These are phyloP conservation scores for Caenorhabditis becei DNA, from an alignment of 2,888 invertebrate genomes.

Conservation along the genomic window DNA sequence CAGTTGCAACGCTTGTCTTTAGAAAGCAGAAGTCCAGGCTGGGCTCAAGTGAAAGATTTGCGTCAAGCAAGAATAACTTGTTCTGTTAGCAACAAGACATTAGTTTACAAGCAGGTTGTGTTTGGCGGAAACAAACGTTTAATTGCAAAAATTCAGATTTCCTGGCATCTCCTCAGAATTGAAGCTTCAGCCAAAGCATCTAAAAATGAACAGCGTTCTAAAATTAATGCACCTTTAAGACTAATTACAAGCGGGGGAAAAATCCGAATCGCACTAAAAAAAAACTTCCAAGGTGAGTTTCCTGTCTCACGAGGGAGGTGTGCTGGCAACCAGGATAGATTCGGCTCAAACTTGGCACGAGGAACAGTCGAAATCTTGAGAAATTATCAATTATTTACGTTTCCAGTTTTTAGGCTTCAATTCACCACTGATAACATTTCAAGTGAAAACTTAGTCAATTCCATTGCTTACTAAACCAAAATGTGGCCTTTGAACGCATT, in stretches of 20 bases:
- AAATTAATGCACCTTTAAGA: conserved; percentile 86
- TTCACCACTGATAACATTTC: no score
- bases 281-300: conserved; percentile 83
- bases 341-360: no score
- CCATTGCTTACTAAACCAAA: no score
- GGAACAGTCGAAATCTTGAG: no score
- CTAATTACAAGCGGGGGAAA: conserved; percentile 94
- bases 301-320: no score
- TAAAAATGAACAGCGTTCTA: conserved; percentile 66
- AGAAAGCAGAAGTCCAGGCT: conserved; percentile 94
- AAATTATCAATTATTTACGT: no score
- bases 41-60: conserved; percentile 89
- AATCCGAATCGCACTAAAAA: conserved; percentile 96
- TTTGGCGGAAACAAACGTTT: not conserved
- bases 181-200: conserved; percentile 72
- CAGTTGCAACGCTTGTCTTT: conserved; percentile 94
- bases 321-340: no score
- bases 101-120: conserved; percentile 91
- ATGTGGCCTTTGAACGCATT: no score
- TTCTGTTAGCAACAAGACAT: conserved; percentile 90
- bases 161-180: conserved; percentile 93
- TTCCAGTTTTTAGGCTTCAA: no score
- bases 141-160: conserved; percentile 83
- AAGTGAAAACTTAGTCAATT: no score
- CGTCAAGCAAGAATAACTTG: conserved; percentile 94